These are phyloP conservation scores for Cirrhinus mrigala DNA, from an alignment of 2,797 vertebrate genomes.

Conservation along the genomic window DNA sequence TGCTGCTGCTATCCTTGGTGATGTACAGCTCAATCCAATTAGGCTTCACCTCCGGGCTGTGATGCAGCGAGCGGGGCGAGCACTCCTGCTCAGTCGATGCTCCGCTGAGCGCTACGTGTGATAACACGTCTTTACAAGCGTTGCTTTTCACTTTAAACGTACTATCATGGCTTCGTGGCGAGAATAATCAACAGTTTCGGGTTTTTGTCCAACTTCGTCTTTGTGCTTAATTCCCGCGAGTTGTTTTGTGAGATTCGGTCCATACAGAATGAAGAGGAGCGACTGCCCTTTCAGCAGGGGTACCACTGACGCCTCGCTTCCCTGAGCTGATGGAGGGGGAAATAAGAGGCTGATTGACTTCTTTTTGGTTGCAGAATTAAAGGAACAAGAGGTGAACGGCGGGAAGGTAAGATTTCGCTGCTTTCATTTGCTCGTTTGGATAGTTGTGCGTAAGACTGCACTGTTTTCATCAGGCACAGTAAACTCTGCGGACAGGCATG, in stretches of 20 bases:
- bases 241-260: conserved; percentile 14
- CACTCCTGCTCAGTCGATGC: conserved; percentile 48
- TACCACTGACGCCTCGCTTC: conserved; percentile 19
- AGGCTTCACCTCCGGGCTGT: conserved; percentile 69
- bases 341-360: conserved; percentile 28
- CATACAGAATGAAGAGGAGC: conserved; percentile 48
- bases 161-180: conserved; percentile 34
- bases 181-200: conserved; percentile 16
- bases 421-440: neutral
- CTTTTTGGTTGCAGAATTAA: neutral
- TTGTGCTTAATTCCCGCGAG: neutral
- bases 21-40: conserved; percentile 79
- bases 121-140: neutral
- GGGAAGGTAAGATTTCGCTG: conserved; percentile 44
- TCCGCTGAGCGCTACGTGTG: conserved; percentile 50
- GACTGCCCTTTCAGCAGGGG: conserved; percentile 31
- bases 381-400: conserved; percentile 35
- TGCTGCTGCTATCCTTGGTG: conserved; percentile 76
- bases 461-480: neutral
- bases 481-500: conserved; percentile 10
- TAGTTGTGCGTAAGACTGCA: neutral
- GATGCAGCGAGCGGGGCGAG: conserved; percentile 62
- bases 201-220: neutral
- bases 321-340: conserved; percentile 20
- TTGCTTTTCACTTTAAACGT: conserved; percentile 13